A percentile compares a stretch with the other conserved stretches of the same genome.
phyloP scores from a whole-genome alignment of 2,113 vertebrate genomes.

The Colistium nudipinnis region DNA sequence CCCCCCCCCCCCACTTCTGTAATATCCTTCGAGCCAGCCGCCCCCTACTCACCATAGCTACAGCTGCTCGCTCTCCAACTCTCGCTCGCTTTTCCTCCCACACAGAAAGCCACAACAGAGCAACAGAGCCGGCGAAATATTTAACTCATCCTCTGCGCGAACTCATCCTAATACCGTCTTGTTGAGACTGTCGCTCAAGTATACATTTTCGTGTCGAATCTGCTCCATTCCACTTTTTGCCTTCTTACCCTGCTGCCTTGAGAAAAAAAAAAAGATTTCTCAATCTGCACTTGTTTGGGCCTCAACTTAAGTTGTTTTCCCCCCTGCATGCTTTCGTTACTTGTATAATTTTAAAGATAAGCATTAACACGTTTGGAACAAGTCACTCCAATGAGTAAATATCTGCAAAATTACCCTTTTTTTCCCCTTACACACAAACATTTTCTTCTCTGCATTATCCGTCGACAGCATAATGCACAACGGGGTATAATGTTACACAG shows the following conservation, averaged over 20 bases:
- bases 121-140: slow-evolving; percentile 56
- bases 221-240: neutral
- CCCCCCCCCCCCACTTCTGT: slow-evolving; percentile 59
- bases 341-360: neutral
- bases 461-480: neutral
- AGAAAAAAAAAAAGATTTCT: neutral
- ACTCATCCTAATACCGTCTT: slow-evolving; percentile 10
- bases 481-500: slow-evolving; percentile 69
- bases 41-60: slow-evolving; percentile 76
- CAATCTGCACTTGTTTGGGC: neutral
- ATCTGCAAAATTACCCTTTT: neutral
- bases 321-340: neutral
- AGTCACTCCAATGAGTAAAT: neutral
- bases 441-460: neutral
- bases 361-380: neutral
- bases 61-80: slow-evolving; percentile 68
- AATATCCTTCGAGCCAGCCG: slow-evolving; percentile 67
- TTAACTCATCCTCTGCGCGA: slow-evolving; percentile 58
- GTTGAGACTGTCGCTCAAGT: neutral
- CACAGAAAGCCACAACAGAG: slow-evolving; percentile 63
- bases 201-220: neutral
- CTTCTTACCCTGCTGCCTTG: neutral
- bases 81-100: slow-evolving; percentile 65
- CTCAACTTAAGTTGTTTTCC: neutral
- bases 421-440: neutral